Evolutionary conservation across 2,888 invertebrate genomes (phyloP), one percentile per base, ranked within the genome.

Genomic region (Drosophila longiperda): DNA sequence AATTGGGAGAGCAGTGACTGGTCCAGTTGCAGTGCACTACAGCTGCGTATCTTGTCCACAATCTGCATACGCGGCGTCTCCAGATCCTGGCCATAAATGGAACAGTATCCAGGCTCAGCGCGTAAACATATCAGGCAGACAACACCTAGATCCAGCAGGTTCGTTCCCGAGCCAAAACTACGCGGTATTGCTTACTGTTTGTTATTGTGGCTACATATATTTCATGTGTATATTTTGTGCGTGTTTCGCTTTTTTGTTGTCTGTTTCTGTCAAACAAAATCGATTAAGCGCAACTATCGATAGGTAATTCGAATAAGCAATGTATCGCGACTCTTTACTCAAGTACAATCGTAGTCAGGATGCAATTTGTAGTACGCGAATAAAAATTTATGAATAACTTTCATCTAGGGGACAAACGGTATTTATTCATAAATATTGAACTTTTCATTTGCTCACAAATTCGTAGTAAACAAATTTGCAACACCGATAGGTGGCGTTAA

Each of bases 91-190:
- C 89, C 82, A 58, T 88, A 93, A 17, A 93, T 83, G 7, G 91
- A 87, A 17, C 81, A 83, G 66, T 90, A 83, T 11, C 91, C 88
- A 8, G 89, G 84, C 58, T 91, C 89, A 4, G 89, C 84, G 36
- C 90, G 90, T 54, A 93, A 77, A 62, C 93, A 93, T 50, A 93
- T 82, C 11, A 93, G 75, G 61, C 93, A 93, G 26, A 92, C 92
- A 48, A 84, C 75, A 75, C 90, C 89, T 83, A 92, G 88, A 78
- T 93, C 91, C 33, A 93, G 60, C 32, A 90, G 69, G 6, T 66
- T 72, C 7, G 80, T 59, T 36, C 57, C 73, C 23, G 64, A 38
- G 32, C 48, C 61, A n/a, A 61, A 70, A 63, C 55, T 76, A 42
- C 77, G 80, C 81, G 82, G 75, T 83, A 80, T 80, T 61, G 59